Percentiles rank a stretch among this genome's conserved stretches.
phyloP scores from a whole-genome alignment of 2,113 vertebrate genomes.

The Salvator merianae region DNA sequence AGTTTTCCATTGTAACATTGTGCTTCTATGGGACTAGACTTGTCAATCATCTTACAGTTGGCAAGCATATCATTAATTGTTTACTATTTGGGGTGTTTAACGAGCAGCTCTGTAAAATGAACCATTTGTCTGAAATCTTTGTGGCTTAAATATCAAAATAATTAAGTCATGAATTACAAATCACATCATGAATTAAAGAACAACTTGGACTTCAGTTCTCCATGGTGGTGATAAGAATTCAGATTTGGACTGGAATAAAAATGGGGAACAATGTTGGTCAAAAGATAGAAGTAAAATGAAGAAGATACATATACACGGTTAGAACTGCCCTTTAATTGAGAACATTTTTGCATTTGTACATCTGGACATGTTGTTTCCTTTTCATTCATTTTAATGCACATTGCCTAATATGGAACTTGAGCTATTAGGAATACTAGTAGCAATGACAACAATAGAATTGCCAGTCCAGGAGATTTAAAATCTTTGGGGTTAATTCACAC shows the following conservation, averaged over 20 bases:
- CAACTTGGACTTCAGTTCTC: conserved; percentile 8
- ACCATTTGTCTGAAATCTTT: conserved; percentile 17
- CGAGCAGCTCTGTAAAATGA: conserved; percentile 12
- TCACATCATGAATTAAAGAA: conserved; percentile 41
- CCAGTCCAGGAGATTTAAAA: not conserved
- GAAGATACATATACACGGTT: not conserved
- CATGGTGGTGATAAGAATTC: conserved; percentile 22
- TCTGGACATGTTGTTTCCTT: not conserved
- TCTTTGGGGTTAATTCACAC: not conserved
- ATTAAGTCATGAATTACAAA: conserved; percentile 41
- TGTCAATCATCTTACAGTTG: conserved; percentile 7
- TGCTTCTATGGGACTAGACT: not conserved
- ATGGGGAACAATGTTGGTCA: not conserved
- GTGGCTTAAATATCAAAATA: conserved; percentile 35
- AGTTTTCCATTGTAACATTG: not conserved
- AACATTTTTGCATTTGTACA: not conserved
- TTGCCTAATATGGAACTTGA: not conserved
- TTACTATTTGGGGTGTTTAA: conserved; percentile 22
- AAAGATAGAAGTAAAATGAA: not conserved
- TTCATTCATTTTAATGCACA: not conserved
- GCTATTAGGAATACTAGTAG: not conserved
- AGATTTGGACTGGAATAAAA: conserved; percentile 13
- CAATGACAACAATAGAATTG: not conserved
- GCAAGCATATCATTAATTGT: conserved; percentile 10
- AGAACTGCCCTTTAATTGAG: not conserved